phyloP scores from a whole-genome alignment of 2,797 vertebrate species.

The Pantherophis vulpinus region DNA sequence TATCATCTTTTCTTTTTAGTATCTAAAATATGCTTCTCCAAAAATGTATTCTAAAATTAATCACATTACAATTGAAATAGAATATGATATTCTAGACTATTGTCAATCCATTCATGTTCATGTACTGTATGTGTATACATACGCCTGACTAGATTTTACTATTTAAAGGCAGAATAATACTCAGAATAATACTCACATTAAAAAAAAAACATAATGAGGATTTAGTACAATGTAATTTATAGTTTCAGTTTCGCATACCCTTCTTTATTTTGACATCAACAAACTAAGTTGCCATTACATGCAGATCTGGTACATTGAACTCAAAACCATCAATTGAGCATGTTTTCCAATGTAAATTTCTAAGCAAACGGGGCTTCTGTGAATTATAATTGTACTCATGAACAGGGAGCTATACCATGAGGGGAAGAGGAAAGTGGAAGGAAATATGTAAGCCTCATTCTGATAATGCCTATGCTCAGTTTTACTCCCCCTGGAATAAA shows the following conservation, averaged over 20 bases:
- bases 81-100: conserved; percentile 54
- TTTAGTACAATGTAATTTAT: background rate
- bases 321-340: background rate
- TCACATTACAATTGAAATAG: conserved; percentile 63
- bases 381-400: background rate
- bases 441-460: background rate
- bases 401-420: background rate
- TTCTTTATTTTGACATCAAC: background rate
- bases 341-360: background rate
- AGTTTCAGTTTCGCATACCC: background rate
- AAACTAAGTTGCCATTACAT: background rate
- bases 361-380: background rate
- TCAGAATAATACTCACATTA: background rate
- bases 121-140: conserved; percentile 38
- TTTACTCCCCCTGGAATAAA: background rate
- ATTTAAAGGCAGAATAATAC: conserved; percentile 42
- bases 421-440: background rate
- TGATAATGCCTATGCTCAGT: background rate
- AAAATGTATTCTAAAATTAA: conserved; percentile 67
- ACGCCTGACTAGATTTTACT: conserved; percentile 10
- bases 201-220: background rate
- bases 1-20: conserved; percentile 51
- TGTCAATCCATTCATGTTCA: conserved; percentile 59
- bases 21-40: conserved; percentile 60
- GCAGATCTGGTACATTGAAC: background rate